Evolutionary conservation across 2,113 vertebrate genomes (phyloP), one percentile per base, ranked within the genome.

Genomic region (Alligator mississippiensis): DNA sequence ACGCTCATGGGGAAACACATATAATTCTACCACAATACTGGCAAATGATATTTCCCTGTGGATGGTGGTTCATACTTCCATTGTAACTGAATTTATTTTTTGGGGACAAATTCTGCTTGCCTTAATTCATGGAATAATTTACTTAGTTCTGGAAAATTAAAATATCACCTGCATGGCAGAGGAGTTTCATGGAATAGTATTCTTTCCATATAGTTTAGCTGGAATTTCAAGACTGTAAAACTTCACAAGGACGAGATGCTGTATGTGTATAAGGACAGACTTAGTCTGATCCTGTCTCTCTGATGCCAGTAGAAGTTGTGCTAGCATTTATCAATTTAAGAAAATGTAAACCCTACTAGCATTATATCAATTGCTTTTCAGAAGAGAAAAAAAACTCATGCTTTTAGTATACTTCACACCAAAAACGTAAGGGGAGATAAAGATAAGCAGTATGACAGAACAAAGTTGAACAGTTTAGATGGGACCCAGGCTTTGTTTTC

Each of bases 1-100:
- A 38, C 16, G 18, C 88, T 96, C 88, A 66, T 78, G 34, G 88
- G 11, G 21, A 90, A 91, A 90, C 28, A 28, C 3, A 57, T 3
- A 2, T 17, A 78, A 57, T 81, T 68, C 3, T 34, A 9, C 28
- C 22, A 28, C 38, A 27, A 60, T 16, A n/a, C 54, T 68, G 28
- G 5, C 8, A 13, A 80, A n/a, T 4, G 30, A 18, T 13, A 18
- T 76, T 91, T 91, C 59, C 17, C 60, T 78, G n/a, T 1, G 8
- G 7, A 87, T 2, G 27, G 85, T 88, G 17, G 88, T 24, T 5
- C 62, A 82, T 62, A 17, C 2, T 59, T 66, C 12, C 34, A 76
- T 4, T 58, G 18, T 77, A 2, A 86, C 80, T 4, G 2, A 78
- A 3, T 70, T 90, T 80, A 87, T 38, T 90, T 66, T 78, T n/a